Evolutionary conservation across 2,797 vertebrate genomes (phyloP), one percentile per base, ranked within the genome.

Genomic region (Coregonus suidteri): DNA sequence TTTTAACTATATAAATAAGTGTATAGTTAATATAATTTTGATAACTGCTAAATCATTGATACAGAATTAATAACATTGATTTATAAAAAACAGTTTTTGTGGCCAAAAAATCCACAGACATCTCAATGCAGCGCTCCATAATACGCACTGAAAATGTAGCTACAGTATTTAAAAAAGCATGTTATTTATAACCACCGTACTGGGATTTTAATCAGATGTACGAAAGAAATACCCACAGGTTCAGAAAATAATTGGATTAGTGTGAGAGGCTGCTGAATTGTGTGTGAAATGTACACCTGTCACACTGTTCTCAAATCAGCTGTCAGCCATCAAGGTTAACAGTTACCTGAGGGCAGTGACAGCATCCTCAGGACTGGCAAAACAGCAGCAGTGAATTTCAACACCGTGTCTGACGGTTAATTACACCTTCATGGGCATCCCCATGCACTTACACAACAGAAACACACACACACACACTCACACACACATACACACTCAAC

Each of bases 271-370:
- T 84, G 82, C 73, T 82, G 82, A 87, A 88, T 84, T 84, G 82
- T 73, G 87, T 91, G 89, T 89, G 90, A 92, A 92, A 91, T 87
- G 92, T 91, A 90, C 93, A 91, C 91, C 87, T 91, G 88, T 78
- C 90, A 88, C 77, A 74, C 82, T 87, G 72, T 77, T 86, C 82
- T 90, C 88, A 88, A 91, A 90, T 93, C 88, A 93, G 82, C 87
- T 88, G 76, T 87, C 78, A 77, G 77, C 78, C 77, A 79, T 88
- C 85, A 88, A 78, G 64, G 81, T 85, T 91, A 92, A 92, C 87
- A 90, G 86, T 88, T 85, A 91, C 86, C 87, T 85, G 81, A 72
- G 83, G 86, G 81, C 75, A 77, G 75, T 15, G 71, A 73, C 74
- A 77, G 77, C 75, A 81, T 77, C 81, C 79, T 64, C 56, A 80